These are phyloP conservation scores for Fulmarus glacialis DNA, from an alignment of 2,113 vertebrate genomes.

Conservation along the genomic window DNA sequence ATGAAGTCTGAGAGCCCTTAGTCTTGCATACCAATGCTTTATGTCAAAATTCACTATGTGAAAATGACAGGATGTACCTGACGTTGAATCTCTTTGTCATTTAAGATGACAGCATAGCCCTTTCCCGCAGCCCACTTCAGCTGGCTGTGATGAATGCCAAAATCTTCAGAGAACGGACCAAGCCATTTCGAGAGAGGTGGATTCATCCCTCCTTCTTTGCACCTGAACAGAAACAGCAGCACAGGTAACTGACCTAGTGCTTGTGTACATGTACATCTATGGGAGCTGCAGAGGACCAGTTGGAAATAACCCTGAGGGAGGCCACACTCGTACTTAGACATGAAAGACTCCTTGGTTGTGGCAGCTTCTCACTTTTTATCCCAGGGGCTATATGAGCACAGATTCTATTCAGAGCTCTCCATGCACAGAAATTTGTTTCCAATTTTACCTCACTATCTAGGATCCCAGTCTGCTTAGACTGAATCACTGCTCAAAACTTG, in stretches of 20 bases:
- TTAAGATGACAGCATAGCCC: neutral
- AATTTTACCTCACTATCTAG: neutral
- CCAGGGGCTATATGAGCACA: neutral
- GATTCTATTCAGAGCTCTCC: neutral
- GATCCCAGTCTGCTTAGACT: neutral
- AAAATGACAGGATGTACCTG: neutral
- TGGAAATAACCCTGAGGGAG: neutral
- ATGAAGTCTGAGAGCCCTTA: neutral
- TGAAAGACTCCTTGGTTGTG: neutral
- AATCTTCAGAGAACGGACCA: neutral
- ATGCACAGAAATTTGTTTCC: neutral
- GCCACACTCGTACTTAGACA: neutral
- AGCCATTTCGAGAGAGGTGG: neutral
- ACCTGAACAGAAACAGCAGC: neutral
- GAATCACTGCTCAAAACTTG: neutral
- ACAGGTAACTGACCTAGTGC: neutral
- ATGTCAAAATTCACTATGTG: neutral
- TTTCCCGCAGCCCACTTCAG: neutral
- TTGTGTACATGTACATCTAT: neutral
- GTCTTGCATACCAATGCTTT: neutral
- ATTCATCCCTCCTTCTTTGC: neutral
- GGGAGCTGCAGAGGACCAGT: neutral
- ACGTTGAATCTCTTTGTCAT: neutral
- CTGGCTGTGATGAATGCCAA: neutral
- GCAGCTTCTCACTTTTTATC: neutral